Evolutionary conservation across 2,113 vertebrate genomes (phyloP).

Genomic region (Gobio gobio): DNA sequence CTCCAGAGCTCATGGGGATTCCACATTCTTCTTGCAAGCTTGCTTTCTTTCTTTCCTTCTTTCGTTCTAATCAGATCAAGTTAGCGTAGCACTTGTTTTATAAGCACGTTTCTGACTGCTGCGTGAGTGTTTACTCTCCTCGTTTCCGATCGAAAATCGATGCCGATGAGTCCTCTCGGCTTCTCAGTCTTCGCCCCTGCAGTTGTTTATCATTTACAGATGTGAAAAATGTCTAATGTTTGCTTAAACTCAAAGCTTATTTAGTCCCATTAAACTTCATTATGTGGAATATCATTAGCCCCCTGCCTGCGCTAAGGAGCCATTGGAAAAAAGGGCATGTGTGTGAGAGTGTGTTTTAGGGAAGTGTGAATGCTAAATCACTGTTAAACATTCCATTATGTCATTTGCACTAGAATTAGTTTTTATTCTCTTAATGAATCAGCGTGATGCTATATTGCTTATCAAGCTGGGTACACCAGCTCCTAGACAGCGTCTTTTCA

Average conservation of each 20-base stretch:
- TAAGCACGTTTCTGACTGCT: not conserved
- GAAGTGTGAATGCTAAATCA: slow-evolving; percentile 26
- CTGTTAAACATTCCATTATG: slow-evolving; percentile 42
- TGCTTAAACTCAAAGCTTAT: slow-evolving; percentile 74
- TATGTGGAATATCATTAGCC: slow-evolving; percentile 69
- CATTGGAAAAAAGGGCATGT: slow-evolving; percentile 9
- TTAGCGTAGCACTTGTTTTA: slow-evolving; percentile 20
- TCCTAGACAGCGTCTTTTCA: not conserved
- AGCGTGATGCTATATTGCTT: not conserved
- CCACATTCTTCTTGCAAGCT: slow-evolving; percentile 20
- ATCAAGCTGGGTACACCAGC: not conserved
- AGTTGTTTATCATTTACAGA: slow-evolving; percentile 73
- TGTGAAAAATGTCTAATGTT: slow-evolving; percentile 70
- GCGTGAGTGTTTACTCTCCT: slow-evolving; percentile 24
- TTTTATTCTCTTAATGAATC: slow-evolving; percentile 32
- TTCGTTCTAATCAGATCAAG: slow-evolving; percentile 19
- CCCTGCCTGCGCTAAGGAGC: slow-evolving; percentile 51
- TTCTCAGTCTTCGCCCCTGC: slow-evolving; percentile 15
- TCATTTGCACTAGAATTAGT: not conserved
- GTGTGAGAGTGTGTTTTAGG: slow-evolving; percentile 15
- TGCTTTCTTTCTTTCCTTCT: slow-evolving; percentile 11
- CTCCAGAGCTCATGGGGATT: not conserved
- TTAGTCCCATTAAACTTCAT: slow-evolving; percentile 75
- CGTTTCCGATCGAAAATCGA: slow-evolving; percentile 11
- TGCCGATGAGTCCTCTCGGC: slow-evolving; percentile 3